phyloP scores from a whole-genome alignment of 53 echinoderm and acorn worm genomes.

The Paracentrotus lividus region DNA sequence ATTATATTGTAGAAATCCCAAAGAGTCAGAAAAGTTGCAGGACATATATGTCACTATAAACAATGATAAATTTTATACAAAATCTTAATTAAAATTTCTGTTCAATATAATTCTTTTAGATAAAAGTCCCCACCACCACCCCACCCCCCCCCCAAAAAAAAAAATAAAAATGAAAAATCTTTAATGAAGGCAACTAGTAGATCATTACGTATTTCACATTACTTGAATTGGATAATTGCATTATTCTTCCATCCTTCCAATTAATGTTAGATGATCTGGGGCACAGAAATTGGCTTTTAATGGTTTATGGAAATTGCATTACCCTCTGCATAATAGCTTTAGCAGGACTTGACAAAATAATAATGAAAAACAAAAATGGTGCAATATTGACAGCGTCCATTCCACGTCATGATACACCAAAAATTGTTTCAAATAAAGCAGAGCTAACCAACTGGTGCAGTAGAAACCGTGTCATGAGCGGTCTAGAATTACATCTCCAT shows the following conservation, averaged over 20 bases:
- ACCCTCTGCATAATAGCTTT: neutral
- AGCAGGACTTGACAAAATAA: neutral
- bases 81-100: too few relatives aligned
- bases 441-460: constrained; percentile 5
- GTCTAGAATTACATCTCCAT: constrained; percentile 60
- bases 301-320: neutral
- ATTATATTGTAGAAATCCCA: too few relatives aligned
- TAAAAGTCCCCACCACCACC: too few relatives aligned
- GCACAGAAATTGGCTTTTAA: neutral
- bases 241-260: neutral
- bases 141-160: too few relatives aligned
- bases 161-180: too few relatives aligned
- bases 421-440: constrained; percentile 56
- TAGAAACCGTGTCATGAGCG: constrained; percentile 43
- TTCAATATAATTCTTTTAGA: too few relatives aligned
- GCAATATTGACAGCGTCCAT: neutral
- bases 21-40: too few relatives aligned
- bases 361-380: neutral
- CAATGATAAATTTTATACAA: too few relatives aligned
- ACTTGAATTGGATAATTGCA: too few relatives aligned
- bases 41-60: too few relatives aligned
- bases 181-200: too few relatives aligned
- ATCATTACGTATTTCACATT: too few relatives aligned
- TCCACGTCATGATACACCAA: constrained; percentile 7
- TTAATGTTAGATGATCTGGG: neutral